Evolutionary conservation across 2,113 vertebrate genomes (phyloP).

Genomic region (Hydrochoerus hydrochaeris): DNA sequence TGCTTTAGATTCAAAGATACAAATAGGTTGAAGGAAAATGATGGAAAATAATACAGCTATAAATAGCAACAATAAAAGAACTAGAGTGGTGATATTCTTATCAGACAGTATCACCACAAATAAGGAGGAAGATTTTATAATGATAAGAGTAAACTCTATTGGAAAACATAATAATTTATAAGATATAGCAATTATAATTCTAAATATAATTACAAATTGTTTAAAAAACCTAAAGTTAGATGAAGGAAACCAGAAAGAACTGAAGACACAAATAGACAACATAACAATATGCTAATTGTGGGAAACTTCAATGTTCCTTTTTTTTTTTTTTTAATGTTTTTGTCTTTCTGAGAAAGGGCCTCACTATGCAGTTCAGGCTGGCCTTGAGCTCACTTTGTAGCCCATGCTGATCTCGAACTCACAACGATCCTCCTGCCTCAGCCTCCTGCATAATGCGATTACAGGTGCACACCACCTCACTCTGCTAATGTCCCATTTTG

Average conservation of each 20-base stretch:
- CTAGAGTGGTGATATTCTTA: neutral
- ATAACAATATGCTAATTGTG: neutral
- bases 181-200: neutral
- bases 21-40: neutral
- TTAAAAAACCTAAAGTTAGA: neutral
- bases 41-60: neutral
- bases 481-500: neutral
- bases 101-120: neutral
- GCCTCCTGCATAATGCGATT: too few relatives aligned
- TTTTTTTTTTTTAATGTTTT: too few relatives aligned
- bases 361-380: too few relatives aligned
- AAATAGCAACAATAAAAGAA: neutral
- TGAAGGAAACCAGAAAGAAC: neutral
- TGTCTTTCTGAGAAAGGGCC: too few relatives aligned
- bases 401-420: too few relatives aligned
- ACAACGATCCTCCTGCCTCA: too few relatives aligned
- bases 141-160: neutral
- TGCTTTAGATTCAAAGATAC: neutral
- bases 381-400: too few relatives aligned
- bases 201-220: too few relatives aligned
- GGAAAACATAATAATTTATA: neutral
- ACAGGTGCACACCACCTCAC: too few relatives aligned
- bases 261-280: neutral
- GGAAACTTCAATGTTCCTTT: neutral
- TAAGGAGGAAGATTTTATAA: neutral